A percentile compares a stretch with the other conserved stretches of the same genome.
Evolutionary conservation across 2,113 vertebrate species (phyloP).

Genomic region (Chaetorhynchus papuensis): DNA sequence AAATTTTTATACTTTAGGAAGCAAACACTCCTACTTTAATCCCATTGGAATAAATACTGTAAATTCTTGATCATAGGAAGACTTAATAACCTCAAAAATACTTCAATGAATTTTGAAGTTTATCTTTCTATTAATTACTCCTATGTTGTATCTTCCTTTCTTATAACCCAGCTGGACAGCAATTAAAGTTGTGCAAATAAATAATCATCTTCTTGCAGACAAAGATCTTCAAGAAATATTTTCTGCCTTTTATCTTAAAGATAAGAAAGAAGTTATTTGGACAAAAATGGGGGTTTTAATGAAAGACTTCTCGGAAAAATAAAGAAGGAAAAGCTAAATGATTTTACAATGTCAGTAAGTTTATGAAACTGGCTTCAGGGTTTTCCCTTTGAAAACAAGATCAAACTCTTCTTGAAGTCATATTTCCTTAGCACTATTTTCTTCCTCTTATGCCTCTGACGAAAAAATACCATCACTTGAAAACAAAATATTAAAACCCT

Average conservation of each 20-base stretch:
- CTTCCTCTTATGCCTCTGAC: background rate
- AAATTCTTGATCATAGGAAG: constrained; percentile 50
- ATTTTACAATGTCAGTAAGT: constrained; percentile 53
- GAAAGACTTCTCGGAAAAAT: constrained; percentile 64
- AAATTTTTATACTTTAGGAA: background rate
- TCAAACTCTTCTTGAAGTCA: constrained; percentile 1
- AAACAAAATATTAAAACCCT: constrained; percentile 11
- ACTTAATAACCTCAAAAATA: constrained; percentile 48
- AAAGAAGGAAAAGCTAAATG: constrained; percentile 64
- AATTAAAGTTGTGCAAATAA: constrained; percentile 67
- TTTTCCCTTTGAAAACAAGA: constrained; percentile 42
- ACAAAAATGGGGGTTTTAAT: constrained; percentile 68
- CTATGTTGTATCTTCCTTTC: constrained; percentile 34
- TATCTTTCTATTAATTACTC: constrained; percentile 63
- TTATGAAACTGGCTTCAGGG: constrained; percentile 54
- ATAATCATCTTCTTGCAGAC: constrained; percentile 45
- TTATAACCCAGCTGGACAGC: constrained; percentile 43
- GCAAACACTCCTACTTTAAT: background rate
- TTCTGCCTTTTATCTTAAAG: constrained; percentile 50
- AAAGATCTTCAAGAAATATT: constrained; percentile 50
- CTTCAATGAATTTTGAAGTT: constrained; percentile 57
- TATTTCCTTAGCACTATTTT: constrained; percentile 43
- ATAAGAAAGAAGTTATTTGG: constrained; percentile 47
- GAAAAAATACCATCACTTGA: constrained; percentile 17
- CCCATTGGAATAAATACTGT: background rate